Evolutionary conservation across 2,113 vertebrate species (phyloP), one percentile per base, ranked within the genome.

Genomic region (Spea multiplicata): DNA sequence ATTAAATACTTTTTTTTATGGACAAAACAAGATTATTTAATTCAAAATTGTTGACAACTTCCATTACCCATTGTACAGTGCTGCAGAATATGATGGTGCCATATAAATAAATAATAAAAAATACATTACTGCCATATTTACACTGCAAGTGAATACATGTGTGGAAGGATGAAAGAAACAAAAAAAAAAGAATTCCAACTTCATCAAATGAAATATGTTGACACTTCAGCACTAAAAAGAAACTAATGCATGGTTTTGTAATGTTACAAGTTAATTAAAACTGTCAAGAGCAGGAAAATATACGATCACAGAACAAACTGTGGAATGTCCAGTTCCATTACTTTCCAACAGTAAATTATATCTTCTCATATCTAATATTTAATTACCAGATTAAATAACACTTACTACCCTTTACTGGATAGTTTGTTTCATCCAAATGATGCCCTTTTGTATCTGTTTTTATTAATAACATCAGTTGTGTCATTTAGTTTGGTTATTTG

Each of bases 191-290:
- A 30, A 30, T 30, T 30, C 30, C 8, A 59, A 59, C 87, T 84
- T 53, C 85, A 76, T 13, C 81, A 87, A 86, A 86, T 84, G 82
- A 88, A 88, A 84, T 77, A 82, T 73, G 57, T 83, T 73, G 82
- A 82, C 75, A 57, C 82, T 82, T 75, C 69, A 74, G 66, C 73
- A 73, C 17, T 3, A 16, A 82, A 85, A 64, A 84, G 81, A 81
- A 84, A 86, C 75, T 69, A 84, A 87, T 84, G 44, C 6, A 14
- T 62, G 80, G 80, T 72, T 79, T 83, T 64, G 3, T 74, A 81
- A 45, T 59, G 17, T 14, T 82, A 71, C 88, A 80, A 86, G 87
- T 88, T 85, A 83, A 86, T 86, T 83, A 84, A 69, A 65, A 67
- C 75, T 80, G 71, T 73, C 71, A 74, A 50, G 64, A 44, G 30